A percentile compares a stretch with the other conserved stretches of the same genome.
phyloP scores from a whole-genome alignment of 2,113 vertebrate species.

The Uropsilus gracilis region DNA sequence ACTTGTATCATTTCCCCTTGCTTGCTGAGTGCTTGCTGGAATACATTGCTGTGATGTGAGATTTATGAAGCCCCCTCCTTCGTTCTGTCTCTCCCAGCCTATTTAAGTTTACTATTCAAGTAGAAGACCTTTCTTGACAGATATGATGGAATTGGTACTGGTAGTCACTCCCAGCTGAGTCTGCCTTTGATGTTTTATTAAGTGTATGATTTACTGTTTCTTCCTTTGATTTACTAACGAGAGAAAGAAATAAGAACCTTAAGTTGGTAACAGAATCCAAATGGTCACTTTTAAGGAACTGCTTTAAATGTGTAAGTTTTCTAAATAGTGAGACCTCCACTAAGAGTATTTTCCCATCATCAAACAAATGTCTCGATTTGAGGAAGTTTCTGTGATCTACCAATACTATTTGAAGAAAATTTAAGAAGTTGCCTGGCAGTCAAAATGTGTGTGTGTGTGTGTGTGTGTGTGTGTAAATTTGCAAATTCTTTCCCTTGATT shows the following conservation, averaged over 20 bases:
- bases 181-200: conserved; percentile 78
- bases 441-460: neutral
- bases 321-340: neutral
- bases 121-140: conserved; percentile 3
- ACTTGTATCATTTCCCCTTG: neutral
- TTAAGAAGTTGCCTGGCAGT: neutral
- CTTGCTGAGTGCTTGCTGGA: neutral
- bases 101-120: conserved; percentile 16
- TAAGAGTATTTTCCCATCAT: neutral
- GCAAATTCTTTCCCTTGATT: neutral
- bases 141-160: conserved; percentile 35
- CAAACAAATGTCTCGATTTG: neutral
- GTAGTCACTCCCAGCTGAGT: conserved; percentile 52
- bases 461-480: neutral
- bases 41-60: neutral
- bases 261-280: conserved; percentile 56
- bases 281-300: conserved; percentile 43
- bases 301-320: conserved; percentile 19
- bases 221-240: conserved; percentile 60
- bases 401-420: neutral
- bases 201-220: conserved; percentile 61
- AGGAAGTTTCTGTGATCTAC: conserved; percentile 23
- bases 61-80: conserved; percentile 45
- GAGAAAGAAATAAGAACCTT: conserved; percentile 53
- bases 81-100: neutral